These are phyloP conservation scores for Typhlomys cinereus DNA, from an alignment of 2,113 vertebrate species.

Conservation along the genomic window DNA sequence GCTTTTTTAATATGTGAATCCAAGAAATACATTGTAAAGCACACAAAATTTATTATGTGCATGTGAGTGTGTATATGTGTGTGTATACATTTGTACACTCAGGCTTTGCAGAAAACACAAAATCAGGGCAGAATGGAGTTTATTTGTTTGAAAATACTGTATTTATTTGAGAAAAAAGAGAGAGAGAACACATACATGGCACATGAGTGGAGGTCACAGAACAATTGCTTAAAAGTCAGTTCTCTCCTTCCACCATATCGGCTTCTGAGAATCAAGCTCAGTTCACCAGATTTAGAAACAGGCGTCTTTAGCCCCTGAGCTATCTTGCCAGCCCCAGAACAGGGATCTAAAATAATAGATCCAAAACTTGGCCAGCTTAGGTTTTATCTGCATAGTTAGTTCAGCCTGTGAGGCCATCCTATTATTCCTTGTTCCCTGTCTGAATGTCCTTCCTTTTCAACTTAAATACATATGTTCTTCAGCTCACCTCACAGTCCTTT, in stretches of 20 bases:
- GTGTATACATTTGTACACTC: too few relatives aligned
- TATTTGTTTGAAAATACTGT: too few relatives aligned
- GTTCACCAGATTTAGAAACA: too few relatives aligned
- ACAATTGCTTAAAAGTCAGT: too few relatives aligned
- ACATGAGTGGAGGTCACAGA: too few relatives aligned
- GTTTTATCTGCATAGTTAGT: not conserved
- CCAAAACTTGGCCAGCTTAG: not conserved
- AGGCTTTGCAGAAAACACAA: not conserved
- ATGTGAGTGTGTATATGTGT: not conserved
- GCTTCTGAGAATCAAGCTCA: too few relatives aligned
- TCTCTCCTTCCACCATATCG: too few relatives aligned
- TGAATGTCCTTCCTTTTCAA: not conserved
- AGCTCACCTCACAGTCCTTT: not conserved
- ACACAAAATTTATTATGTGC: not conserved
- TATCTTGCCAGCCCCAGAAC: too few relatives aligned
- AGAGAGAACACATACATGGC: too few relatives aligned
- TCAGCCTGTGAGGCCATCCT: not conserved
- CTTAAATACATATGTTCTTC: not conserved
- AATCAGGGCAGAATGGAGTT: not conserved
- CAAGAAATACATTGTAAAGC: not conserved
- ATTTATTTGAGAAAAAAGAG: too few relatives aligned
- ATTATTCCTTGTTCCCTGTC: not conserved
- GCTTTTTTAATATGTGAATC: constrained; percentile 31
- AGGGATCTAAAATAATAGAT: not conserved
- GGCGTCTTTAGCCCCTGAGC: too few relatives aligned